Percentiles rank a stretch among this genome's conserved stretches.
Conservation (phyloP, 2,113 vertebrate genomes). For the Zosterops japonicus region DNA sequence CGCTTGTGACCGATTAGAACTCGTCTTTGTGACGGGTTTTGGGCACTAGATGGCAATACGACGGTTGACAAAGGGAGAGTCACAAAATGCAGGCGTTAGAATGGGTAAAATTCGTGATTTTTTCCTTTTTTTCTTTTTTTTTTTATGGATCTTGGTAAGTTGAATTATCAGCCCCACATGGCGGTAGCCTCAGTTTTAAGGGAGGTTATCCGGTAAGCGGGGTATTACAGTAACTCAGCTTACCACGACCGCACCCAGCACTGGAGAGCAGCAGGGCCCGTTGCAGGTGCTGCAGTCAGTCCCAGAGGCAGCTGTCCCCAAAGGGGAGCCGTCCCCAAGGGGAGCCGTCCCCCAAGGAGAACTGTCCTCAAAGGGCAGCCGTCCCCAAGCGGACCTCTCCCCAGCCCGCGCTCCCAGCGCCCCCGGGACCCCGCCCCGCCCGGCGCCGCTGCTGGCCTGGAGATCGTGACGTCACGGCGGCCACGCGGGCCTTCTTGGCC, state of each 20-base stretch:
- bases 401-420: background rate
- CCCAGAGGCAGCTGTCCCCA: fast-evolving
- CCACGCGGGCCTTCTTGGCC: background rate
- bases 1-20: fast-evolving
- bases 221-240: too few species aligned
- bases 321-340: fast-evolving
- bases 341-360: too few species aligned
- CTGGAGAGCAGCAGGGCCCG: fast-evolving
- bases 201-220: background rate
- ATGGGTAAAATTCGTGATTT: fast-evolving
- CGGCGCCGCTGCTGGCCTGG: background rate
- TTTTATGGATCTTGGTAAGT: too few species aligned
- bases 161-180: too few species aligned
- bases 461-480: background rate
- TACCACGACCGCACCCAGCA: fast-evolving
- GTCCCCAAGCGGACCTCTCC: too few species aligned
- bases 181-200: too few species aligned
- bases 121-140: fast-evolving
- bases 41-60: background rate
- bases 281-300: fast-evolving
- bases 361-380: fast-evolving
- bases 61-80: background rate
- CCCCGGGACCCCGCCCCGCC: fast-evolving
- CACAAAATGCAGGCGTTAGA: fast-evolving
- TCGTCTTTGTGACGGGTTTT: background rate